Evolutionary conservation across 2,113 vertebrate species (phyloP).

Genomic region (Eolophus roseicapilla): DNA sequence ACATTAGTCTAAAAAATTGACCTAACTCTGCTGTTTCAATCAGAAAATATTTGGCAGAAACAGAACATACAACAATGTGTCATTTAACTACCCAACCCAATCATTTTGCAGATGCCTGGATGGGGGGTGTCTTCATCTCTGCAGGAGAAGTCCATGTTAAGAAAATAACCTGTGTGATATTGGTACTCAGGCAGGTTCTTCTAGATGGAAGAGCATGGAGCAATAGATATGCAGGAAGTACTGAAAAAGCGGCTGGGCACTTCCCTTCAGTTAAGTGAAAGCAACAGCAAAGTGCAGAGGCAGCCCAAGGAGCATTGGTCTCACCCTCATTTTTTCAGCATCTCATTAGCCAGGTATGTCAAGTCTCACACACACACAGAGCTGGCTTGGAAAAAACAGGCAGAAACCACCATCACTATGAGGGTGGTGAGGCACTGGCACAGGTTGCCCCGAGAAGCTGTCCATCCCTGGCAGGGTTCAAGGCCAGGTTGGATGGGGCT

Average conservation of each 20-base stretch:
- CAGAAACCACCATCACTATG: neutral
- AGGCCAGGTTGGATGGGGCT: neutral
- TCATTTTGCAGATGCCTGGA: neutral
- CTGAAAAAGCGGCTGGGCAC: neutral
- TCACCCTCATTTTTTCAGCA: neutral
- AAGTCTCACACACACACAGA: neutral
- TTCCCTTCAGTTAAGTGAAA: neutral
- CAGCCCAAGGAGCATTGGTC: neutral
- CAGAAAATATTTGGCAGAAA: conserved; percentile 83
- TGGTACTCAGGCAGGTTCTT: neutral
- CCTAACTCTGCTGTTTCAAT: neutral
- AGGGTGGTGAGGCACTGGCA: neutral
- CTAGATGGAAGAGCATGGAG: neutral
- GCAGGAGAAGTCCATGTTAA: neutral
- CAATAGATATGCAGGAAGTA: neutral
- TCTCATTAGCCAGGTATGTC: neutral
- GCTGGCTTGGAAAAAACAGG: neutral
- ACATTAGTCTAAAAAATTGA: neutral
- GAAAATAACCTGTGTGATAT: neutral
- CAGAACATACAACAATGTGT: conserved; percentile 74
- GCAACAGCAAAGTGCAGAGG: neutral
- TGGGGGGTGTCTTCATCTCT: neutral
- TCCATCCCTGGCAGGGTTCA: neutral
- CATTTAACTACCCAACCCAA: conserved; percentile 83
- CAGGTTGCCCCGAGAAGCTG: neutral